These are phyloP conservation scores for Gasterosteus nipponicus DNA, from an alignment of 2,113 vertebrate species.

Conservation along the genomic window DNA sequence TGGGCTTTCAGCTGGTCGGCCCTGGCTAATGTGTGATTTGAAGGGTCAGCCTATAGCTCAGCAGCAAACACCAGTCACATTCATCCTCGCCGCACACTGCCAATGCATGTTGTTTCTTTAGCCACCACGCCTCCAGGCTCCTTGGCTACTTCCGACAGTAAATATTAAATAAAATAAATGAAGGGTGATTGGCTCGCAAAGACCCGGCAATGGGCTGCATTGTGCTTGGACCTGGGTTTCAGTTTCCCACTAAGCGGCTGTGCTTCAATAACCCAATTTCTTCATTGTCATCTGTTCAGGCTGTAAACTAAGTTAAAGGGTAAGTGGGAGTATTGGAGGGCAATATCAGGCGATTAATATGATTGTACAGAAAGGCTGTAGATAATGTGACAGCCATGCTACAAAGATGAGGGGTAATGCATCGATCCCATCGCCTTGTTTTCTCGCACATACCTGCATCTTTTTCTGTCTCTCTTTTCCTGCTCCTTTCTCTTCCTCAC, in stretches of 20 bases:
- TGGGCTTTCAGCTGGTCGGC: conserved; percentile 77
- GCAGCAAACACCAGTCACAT: conserved; percentile 66
- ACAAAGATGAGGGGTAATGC: conserved; percentile 59
- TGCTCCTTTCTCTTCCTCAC: conserved; percentile 57
- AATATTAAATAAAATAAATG: conserved; percentile 80
- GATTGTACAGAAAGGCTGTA: conserved; percentile 65
- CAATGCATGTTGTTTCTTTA: conserved; percentile 41
- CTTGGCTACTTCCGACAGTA: conserved; percentile 64
- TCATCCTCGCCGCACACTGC: conserved; percentile 65
- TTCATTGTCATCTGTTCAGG: conserved; percentile 57
- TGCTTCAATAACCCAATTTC: conserved; percentile 57
- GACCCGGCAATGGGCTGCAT: conserved; percentile 31
- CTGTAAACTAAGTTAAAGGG: conserved; percentile 66
- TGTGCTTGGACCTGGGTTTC: conserved; percentile 51
- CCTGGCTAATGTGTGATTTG: conserved; percentile 82
- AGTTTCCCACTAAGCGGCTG: conserved; percentile 54
- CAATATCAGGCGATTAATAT: conserved; percentile 68
- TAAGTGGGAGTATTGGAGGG: conserved; percentile 52
- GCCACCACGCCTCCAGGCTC: conserved; percentile 59
- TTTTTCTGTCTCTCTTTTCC: conserved; percentile 42
- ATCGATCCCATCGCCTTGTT: conserved; percentile 55
- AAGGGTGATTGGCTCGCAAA: conserved; percentile 70
- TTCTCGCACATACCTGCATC: conserved; percentile 66
- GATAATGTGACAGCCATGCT: conserved; percentile 65
- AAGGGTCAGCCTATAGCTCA: conserved; percentile 71